Percentiles rank a stretch among this genome's conserved stretches.
phyloP scores from a whole-genome alignment of 2,797 vertebrate genomes.

The Saguinus oedipus region DNA sequence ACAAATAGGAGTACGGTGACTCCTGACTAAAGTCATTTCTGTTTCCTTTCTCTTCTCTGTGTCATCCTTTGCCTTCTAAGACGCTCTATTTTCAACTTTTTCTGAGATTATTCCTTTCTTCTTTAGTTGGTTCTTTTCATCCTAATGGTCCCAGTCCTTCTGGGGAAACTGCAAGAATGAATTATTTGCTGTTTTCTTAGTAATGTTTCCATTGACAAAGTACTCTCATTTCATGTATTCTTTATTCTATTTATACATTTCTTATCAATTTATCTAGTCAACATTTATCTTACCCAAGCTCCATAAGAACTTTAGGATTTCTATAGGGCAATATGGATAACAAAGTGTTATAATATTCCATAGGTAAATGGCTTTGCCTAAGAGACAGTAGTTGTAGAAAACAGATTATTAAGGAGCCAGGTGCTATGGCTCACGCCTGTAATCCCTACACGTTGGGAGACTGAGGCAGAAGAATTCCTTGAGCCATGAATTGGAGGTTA shows the following conservation, averaged over 20 bases:
- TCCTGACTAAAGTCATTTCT: background rate
- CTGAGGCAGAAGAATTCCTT: background rate
- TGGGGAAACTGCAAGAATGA: background rate
- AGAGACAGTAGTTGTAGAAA: constrained; percentile 29
- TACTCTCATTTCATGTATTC: background rate
- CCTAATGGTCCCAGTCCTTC: background rate
- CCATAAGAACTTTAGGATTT: constrained; percentile 23
- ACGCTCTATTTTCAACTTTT: background rate
- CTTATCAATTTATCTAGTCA: constrained; percentile 39
- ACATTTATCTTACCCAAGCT: background rate
- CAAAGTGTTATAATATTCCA: background rate
- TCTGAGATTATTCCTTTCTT: background rate
- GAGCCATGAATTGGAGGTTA: background rate
- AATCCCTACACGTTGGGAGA: background rate
- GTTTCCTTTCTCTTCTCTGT: background rate
- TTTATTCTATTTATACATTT: constrained; percentile 35
- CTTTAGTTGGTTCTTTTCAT: background rate
- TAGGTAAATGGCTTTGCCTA: background rate
- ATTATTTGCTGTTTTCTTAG: background rate
- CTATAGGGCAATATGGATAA: background rate
- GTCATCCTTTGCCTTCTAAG: background rate
- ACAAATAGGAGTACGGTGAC: background rate
- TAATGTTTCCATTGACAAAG: background rate
- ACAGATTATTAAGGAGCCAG: background rate
- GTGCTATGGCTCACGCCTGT: background rate